Evolutionary conservation across 2,888 invertebrate genomes (phyloP).

Genomic region (Nowickia ferox): DNA sequence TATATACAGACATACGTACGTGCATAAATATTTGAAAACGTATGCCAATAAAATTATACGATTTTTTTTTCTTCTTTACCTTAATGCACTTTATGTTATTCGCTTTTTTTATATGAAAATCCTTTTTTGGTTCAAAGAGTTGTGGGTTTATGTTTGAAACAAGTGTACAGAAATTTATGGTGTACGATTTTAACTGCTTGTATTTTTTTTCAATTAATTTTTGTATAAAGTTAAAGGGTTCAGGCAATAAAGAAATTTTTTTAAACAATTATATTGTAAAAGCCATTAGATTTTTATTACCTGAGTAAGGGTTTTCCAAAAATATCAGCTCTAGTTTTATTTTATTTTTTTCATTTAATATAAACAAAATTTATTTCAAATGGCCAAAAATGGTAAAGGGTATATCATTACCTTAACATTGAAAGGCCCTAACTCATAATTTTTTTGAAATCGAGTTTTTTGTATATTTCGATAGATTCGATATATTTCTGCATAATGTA

Average conservation of each 20-base stretch:
- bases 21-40: slow-evolving; percentile 15
- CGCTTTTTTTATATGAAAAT: slow-evolving; percentile 6
- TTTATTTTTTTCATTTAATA: too few relatives aligned
- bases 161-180: slow-evolving; percentile 45
- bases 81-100: background rate
- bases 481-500: too few relatives aligned
- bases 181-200: slow-evolving; percentile 13
- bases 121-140: background rate
- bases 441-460: too few relatives aligned
- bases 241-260: background rate
- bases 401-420: too few relatives aligned
- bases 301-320: too few relatives aligned
- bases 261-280: slow-evolving; percentile 1
- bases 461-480: too few relatives aligned
- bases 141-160: slow-evolving; percentile 43
- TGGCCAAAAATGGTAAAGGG: too few relatives aligned
- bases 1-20: background rate
- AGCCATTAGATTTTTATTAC: background rate
- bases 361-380: too few relatives aligned
- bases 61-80: slow-evolving; percentile 13
- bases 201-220: slow-evolving; percentile 49
- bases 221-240: slow-evolving; percentile 17
- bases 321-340: too few relatives aligned
- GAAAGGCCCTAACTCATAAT: too few relatives aligned
- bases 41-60: slow-evolving; percentile 63